Base-by-base conservation (phyloP, 2,113 vertebrate species). In the Psilopsiagon aymara region DNA sequence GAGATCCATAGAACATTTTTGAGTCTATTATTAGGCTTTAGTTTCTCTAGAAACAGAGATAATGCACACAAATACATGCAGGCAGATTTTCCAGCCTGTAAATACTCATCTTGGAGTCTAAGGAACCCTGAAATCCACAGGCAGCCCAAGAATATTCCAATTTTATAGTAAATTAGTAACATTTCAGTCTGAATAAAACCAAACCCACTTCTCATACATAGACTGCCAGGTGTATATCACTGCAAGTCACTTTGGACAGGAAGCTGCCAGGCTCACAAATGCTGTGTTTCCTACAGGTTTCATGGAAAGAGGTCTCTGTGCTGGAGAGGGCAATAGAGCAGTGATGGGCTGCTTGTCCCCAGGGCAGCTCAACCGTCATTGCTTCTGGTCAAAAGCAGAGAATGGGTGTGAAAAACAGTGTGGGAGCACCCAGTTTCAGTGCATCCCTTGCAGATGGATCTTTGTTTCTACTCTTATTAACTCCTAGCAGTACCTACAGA, bases 121-220 rank as follows among this genome's bases (percentile, higher is more conserved):
- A 39, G 80, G 49, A 71, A 44, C 7, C 18, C 24, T 55, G n/a
- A 69, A 83, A 77, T 57, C 41, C 53, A n/a, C 59, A 74, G 67
- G 39, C 33, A 83, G 4, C 8, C 3, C 79, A 46, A 47, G 59
- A 69, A 55, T 17, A 43, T 9, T 66, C 29, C 37, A 25, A 35
- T 33, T 77, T 82, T 66, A 4, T 5, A 15, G n/a, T 17, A 35
- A 74, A 64, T 67, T 4, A 27, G 7, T 23, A 43, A 47, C 24
- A 13, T 76, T 89, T 87, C 17, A 17, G 5, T 17, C 43, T 25
- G 46, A 59, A 27, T 71, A 27, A 87, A 79, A 59, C 10, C 62
- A 47, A 60, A 33, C 16, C 15, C 0, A 0, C 14, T 60, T 51
- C 57, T 71, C 0, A 0, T 23, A 13, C 21, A 1, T 16, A 3